Conservation (phyloP, 2,113 vertebrate species). For the Heteronetta atricapilla region DNA sequence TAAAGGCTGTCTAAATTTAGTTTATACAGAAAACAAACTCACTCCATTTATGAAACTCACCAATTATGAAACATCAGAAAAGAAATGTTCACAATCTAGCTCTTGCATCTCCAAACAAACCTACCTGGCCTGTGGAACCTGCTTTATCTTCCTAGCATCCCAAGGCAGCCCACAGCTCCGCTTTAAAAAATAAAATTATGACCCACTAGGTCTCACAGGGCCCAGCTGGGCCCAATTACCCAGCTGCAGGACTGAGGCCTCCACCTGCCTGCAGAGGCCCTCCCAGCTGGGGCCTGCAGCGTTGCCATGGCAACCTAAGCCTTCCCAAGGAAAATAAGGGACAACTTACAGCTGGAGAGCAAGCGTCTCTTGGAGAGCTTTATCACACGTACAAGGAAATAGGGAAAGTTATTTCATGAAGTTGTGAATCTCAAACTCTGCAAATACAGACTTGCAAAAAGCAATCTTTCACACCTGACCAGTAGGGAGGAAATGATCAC, state of each 20-base stretch:
- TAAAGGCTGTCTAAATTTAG: background rate
- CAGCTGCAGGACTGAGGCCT: background rate
- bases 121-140: accelerated
- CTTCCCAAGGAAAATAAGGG: background rate
- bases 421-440: background rate
- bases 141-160: background rate
- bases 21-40: background rate
- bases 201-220: background rate
- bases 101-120: background rate
- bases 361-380: accelerated
- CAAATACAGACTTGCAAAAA: background rate
- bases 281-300: accelerated
- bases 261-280: background rate
- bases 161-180: background rate
- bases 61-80: background rate
- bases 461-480: background rate
- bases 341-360: accelerated
- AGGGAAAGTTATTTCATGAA: background rate
- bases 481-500: background rate
- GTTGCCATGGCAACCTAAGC: accelerated
- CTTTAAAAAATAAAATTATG: background rate
- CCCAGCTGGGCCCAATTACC: background rate
- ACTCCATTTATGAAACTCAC: background rate
- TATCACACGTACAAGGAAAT: background rate
- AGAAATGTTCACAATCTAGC: background rate